Base-by-base conservation (phyloP, 1,140 invertebrate species). In the Diachasma alloeum region DNA sequence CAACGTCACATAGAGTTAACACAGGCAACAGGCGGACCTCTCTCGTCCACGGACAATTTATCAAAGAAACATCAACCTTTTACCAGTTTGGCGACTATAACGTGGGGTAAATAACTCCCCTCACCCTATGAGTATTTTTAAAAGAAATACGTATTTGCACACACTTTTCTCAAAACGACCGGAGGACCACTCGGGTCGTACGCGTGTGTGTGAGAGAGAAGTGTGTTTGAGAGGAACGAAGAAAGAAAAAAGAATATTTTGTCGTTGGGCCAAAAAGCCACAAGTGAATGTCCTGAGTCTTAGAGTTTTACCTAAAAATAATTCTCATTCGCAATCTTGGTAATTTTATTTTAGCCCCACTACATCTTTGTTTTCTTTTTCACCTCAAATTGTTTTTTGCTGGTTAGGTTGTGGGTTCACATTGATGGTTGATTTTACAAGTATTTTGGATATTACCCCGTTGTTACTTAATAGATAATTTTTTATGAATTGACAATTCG, bases 281-380 rank as follows among this genome's bases (percentile, higher is more conserved):
- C 73, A 78, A 78, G 76, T 78, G 71, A 74, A 78, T 56, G 76
- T 73, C 71, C 76, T 71, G 82, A 83, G 82, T 80, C 76, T 69
- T 82, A 63, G 66, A 36, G 31, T 36, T 68, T 68, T 68, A 68
- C 83, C 86, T 87, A 88, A 88, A 88, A 88, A 87, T 87, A 53
- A 37, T 36, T 72, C 37, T 36, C 67, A 56, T 74, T 68, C 46
- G 53, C 69, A 77, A 78, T 81, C 79, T 70, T 78, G 73, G 80
- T 69, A 53, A 77, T 72, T 73, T 77, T 77, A 72, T 77, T 77
- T 77, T 77, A 72, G 76, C 68, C 75, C 74, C n/a, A 17, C n/a
- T 68, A 26, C 31, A 17, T 68, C 66, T 68, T 75, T n/a, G n/a
- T 66, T 42, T 72, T 68, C 72, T 37, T 76, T 78, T 80, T 78